Evolutionary conservation across 2,888 invertebrate species (phyloP).

Genomic region (Cerastoderma edule): DNA sequence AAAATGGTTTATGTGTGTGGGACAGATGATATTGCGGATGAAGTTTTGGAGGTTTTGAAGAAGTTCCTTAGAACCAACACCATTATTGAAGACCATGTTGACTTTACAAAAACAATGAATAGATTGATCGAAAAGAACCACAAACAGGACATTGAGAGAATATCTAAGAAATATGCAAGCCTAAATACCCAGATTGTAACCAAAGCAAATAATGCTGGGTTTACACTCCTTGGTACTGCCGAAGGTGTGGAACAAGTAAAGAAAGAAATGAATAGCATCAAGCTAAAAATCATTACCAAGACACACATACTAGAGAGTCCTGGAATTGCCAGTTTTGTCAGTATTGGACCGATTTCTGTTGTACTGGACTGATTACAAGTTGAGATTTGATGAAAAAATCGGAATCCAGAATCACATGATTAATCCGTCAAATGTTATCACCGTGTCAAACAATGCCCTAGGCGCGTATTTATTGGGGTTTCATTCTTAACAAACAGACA

Average conservation of each 20-base stretch:
- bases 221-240: constrained; percentile 36
- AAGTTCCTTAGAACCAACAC: constrained; percentile 52
- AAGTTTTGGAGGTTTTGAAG: constrained; percentile 31
- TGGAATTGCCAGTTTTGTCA: too few species aligned
- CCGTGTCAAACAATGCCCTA: background rate
- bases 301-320: constrained; percentile 34
- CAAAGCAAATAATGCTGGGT: background rate
- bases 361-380: too few species aligned
- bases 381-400: constrained; percentile 31
- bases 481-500: too few species aligned
- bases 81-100: constrained; percentile 27
- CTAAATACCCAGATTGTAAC: constrained; percentile 34
- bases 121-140: constrained; percentile 48
- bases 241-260: constrained; percentile 27
- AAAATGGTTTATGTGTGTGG: constrained; percentile 24
- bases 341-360: too few species aligned
- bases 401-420: constrained; percentile 28
- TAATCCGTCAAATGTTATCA: too few species aligned
- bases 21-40: constrained; percentile 41
- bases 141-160: constrained; percentile 32
- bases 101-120: constrained; percentile 28
- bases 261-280: constrained; percentile 14
- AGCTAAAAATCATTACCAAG: constrained; percentile 16
- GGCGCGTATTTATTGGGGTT: too few species aligned
- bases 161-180: constrained; percentile 33